phyloP scores from a whole-genome alignment of 2,113 vertebrate genomes.

The Scolopax mira region DNA sequence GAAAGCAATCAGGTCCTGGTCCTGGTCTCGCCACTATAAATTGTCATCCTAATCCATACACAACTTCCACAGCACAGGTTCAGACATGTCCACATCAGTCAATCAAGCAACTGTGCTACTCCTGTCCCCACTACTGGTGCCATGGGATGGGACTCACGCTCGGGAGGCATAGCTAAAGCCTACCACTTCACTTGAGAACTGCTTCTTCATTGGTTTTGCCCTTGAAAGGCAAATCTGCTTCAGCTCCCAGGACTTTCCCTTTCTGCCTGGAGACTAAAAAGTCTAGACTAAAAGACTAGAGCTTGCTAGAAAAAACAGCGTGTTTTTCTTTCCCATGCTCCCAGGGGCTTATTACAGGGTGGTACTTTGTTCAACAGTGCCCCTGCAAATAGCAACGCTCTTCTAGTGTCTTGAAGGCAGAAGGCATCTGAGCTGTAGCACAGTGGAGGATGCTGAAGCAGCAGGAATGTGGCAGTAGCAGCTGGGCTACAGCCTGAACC shows the following conservation, averaged over 20 bases:
- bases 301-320: neutral
- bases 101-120: neutral
- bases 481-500: neutral
- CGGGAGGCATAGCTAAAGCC: neutral
- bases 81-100: neutral
- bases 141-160: rapidly evolving
- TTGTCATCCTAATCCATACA: neutral
- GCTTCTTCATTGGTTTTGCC: neutral
- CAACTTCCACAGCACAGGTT: neutral
- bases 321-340: neutral
- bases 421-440: neutral
- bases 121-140: neutral
- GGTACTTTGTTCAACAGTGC: neutral
- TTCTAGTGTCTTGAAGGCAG: neutral
- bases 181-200: neutral
- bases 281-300: too few species aligned
- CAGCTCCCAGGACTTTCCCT: neutral
- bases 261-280: neutral
- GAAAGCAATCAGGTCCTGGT: neutral
- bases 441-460: too few species aligned
- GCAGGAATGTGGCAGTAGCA: neutral
- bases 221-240: neutral
- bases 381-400: neutral
- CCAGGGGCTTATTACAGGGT: neutral
- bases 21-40: neutral